These are phyloP conservation scores for Galerucella nymphaeae DNA, from an alignment of 2,888 invertebrate genomes.

Conservation along the genomic window DNA sequence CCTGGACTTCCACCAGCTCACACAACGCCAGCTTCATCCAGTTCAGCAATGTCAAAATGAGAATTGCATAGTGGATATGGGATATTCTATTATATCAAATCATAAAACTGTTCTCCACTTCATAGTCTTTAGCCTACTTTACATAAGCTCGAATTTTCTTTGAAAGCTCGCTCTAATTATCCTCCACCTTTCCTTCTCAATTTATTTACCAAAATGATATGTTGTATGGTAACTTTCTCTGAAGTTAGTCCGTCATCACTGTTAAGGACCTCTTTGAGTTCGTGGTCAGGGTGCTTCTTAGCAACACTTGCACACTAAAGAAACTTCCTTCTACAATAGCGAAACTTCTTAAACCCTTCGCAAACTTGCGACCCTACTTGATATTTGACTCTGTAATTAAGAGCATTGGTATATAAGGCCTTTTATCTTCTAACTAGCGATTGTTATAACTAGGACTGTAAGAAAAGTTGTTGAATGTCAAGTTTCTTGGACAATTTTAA, in stretches of 20 bases:
- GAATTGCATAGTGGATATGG: no score
- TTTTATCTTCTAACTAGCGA: conserved; percentile 26
- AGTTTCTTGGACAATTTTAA: not conserved
- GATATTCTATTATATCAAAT: no score
- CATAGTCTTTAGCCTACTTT: not conserved
- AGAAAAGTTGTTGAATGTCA: not conserved
- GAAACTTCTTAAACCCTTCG: conserved; percentile 59
- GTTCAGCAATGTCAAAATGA: no score
- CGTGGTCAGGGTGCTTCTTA: conserved; percentile 61
- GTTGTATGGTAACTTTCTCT: conserved; percentile 27
- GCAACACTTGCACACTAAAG: conserved; percentile 58
- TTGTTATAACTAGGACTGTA: conserved; percentile 5
- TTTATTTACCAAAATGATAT: conserved; percentile 32
- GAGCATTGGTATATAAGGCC: conserved; percentile 40
- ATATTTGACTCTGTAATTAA: conserved; percentile 61
- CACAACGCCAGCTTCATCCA: no score
- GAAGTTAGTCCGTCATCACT: conserved; percentile 40
- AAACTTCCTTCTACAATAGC: conserved; percentile 59
- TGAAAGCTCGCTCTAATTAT: conserved; percentile 24
- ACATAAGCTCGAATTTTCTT: conserved; percentile 1
- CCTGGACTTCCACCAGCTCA: no score
- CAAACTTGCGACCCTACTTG: conserved; percentile 57
- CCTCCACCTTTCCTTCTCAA: conserved; percentile 20
- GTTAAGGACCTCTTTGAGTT: conserved; percentile 49
- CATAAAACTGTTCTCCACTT: no score